Conservation (phyloP, 2,888 invertebrate species). For the Blera fallax region DNA sequence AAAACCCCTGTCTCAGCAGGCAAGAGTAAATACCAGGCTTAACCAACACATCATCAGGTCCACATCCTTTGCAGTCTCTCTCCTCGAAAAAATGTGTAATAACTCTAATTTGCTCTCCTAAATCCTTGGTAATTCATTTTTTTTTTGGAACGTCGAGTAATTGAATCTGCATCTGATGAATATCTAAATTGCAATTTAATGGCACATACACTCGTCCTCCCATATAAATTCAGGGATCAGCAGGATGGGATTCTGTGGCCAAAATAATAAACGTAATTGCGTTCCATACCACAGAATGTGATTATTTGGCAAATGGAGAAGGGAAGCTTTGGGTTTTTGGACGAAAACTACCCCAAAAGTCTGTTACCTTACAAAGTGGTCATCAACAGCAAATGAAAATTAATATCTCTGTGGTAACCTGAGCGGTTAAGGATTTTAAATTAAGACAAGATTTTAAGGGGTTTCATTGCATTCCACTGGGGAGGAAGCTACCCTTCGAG, state of each 20-base stretch:
- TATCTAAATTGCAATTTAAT: slow-evolving; percentile 64
- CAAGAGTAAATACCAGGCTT: background rate
- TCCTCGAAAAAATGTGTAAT: background rate
- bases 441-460: too few relatives aligned
- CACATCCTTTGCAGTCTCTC: background rate
- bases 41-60: background rate
- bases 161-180: slow-evolving; percentile 68
- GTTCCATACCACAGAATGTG: slow-evolving; percentile 1
- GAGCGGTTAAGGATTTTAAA: background rate
- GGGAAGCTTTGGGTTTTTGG: background rate
- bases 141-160: slow-evolving; percentile 35
- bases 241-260: background rate
- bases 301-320: background rate
- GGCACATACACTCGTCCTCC: slow-evolving; percentile 12
- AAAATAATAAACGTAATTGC: slow-evolving; percentile 31
- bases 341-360: background rate
- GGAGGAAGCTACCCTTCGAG: too few relatives aligned
- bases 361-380: background rate
- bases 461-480: too few relatives aligned
- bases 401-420: background rate
- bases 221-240: slow-evolving; percentile 40
- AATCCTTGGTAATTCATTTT: slow-evolving; percentile 36
- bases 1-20: background rate
- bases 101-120: slow-evolving; percentile 39
- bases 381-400: background rate